Evolutionary conservation across 2,888 invertebrate genomes (phyloP).

Genomic region (Drosophila subquinaria): DNA sequence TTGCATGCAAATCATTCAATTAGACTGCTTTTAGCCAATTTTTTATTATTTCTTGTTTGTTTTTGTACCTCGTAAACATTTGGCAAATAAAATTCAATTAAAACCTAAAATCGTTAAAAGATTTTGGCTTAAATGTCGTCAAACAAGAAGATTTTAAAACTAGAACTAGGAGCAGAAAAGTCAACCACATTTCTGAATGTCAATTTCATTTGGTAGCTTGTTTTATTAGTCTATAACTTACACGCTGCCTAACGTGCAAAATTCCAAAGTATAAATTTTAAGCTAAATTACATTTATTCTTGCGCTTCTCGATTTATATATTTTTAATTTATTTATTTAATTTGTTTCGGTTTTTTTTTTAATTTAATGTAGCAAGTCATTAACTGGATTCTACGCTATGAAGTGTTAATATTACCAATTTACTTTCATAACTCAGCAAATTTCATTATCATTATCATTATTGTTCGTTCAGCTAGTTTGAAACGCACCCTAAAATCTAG

Average conservation of each 20-base stretch:
- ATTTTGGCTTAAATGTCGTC: constrained; percentile 45
- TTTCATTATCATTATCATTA: constrained; percentile 20
- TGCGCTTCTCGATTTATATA: too few relatives aligned
- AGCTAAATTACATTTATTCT: constrained; percentile 25
- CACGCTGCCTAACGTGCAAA: constrained; percentile 15
- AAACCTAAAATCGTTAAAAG: constrained; percentile 36
- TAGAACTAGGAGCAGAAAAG: constrained; percentile 35
- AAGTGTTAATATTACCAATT: constrained; percentile 48
- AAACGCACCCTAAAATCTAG: constrained; percentile 22
- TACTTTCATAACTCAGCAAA: constrained; percentile 44
- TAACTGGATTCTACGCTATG: constrained; percentile 30
- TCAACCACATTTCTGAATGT: constrained; percentile 36
- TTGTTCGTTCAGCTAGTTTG: constrained; percentile 25
- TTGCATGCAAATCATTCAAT: constrained; percentile 77
- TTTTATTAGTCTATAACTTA: constrained; percentile 54
- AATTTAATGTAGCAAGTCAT: too few relatives aligned
- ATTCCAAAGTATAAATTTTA: constrained; percentile 57
- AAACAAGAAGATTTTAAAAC: constrained; percentile 26
- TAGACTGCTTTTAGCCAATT: constrained; percentile 58
- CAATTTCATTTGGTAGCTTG: constrained; percentile 49
- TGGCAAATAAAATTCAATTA: constrained; percentile 63
- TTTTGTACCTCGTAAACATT: constrained; percentile 25
- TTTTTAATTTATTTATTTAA: constrained; percentile 3
- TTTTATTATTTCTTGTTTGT: constrained; percentile 16
- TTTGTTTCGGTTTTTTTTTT: constrained; percentile 2